Conservation (phyloP, 2,888 invertebrate genomes). For the Amphipyra tragopoginis region DNA sequence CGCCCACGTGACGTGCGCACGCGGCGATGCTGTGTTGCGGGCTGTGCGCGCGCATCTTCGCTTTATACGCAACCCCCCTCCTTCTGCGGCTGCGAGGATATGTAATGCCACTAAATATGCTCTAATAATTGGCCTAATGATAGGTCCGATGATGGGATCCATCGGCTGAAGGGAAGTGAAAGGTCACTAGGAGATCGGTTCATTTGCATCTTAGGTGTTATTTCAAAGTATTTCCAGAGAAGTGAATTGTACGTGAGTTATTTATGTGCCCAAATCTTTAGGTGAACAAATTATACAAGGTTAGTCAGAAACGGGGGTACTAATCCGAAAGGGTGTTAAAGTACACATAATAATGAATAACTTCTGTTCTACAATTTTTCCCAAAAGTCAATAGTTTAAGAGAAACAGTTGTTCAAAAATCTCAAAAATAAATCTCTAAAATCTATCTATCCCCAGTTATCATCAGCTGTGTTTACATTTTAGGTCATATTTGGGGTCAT, state of each 20-base stretch:
- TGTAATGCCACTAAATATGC: slow-evolving; percentile 60
- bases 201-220: neutral
- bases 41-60: slow-evolving; percentile 68
- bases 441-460: no score
- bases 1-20: slow-evolving; percentile 55
- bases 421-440: no score
- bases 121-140: slow-evolving; percentile 61
- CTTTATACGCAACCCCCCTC: slow-evolving; percentile 80
- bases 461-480: no score
- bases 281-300: slow-evolving; percentile 6
- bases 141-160: slow-evolving; percentile 43
- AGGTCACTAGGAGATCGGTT: slow-evolving; percentile 35
- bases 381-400: no score
- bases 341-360: no score
- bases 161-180: slow-evolving; percentile 41
- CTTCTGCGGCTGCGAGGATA: slow-evolving; percentile 39
- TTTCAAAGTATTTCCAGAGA: neutral
- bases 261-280: no score
- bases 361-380: no score
- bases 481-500: no score
- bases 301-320: no score
- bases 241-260: neutral
- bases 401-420: no score
- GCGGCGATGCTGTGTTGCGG: slow-evolving; percentile 68
- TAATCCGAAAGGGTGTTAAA: no score